Percentiles rank a stretch among this genome's conserved stretches.
Evolutionary conservation across 2,113 vertebrate genomes (phyloP).

Genomic region (Silurus meridionalis): DNA sequence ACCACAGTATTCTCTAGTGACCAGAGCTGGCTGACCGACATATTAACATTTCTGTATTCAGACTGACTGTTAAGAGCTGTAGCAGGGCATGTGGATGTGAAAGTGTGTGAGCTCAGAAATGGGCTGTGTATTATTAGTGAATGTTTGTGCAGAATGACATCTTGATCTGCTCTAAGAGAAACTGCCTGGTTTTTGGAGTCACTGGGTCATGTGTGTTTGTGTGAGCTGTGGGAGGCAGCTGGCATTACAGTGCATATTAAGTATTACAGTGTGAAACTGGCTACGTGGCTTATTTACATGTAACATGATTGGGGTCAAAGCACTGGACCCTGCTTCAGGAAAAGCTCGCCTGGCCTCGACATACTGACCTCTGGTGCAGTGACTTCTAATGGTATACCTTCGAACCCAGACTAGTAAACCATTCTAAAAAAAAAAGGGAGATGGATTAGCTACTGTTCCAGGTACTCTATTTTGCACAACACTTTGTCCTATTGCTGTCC

Average conservation of each 20-base stretch:
- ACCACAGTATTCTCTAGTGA: slow-evolving; percentile 40
- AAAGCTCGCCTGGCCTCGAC: slow-evolving; percentile 8
- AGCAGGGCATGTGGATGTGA: slow-evolving; percentile 13
- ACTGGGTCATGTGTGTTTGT: neutral
- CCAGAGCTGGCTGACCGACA: slow-evolving; percentile 34
- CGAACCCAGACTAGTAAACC: slow-evolving; percentile 1
- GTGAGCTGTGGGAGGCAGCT: slow-evolving; percentile 26
- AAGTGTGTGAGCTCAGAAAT: neutral
- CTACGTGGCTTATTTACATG: slow-evolving; percentile 32
- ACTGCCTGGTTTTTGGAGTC: neutral
- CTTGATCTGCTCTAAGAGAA: neutral
- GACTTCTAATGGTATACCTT: slow-evolving; percentile 9
- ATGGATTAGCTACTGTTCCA: slow-evolving; percentile 3
- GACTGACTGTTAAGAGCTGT: slow-evolving; percentile 29
- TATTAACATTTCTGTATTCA: slow-evolving; percentile 48
- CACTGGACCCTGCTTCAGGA: slow-evolving; percentile 25
- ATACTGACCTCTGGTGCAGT: slow-evolving; percentile 22
- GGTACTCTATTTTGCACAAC: neutral
- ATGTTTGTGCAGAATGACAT: slow-evolving; percentile 5
- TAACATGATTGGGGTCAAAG: slow-evolving; percentile 17
- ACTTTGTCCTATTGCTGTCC: slow-evolving; percentile 21
- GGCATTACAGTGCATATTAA: slow-evolving; percentile 35
- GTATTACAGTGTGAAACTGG: neutral
- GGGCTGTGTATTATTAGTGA: slow-evolving; percentile 29
- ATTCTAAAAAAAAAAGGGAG: slow-evolving; percentile 1